A percentile compares a stretch with the other conserved stretches of the same genome.
phyloP scores from a whole-genome alignment of 2,888 invertebrate species.

The Dorcus parallelipipedus region DNA sequence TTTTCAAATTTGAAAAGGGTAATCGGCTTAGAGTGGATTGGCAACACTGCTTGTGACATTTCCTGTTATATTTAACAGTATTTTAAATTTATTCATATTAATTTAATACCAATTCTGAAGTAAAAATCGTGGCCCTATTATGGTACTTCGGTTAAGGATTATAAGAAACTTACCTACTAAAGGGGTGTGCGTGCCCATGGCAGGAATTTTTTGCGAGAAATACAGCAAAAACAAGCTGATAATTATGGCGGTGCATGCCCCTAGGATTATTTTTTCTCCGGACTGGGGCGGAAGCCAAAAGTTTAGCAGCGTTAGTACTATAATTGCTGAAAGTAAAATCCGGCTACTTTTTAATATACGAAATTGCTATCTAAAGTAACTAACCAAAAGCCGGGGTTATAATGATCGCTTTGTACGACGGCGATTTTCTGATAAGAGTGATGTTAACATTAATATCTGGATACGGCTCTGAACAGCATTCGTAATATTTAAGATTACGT shows the following conservation, averaged over 20 bases:
- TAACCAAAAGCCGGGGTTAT: slow-evolving; percentile 61
- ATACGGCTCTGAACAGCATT: slow-evolving; percentile 58
- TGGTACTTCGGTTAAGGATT: not conserved
- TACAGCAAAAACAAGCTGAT: slow-evolving; percentile 62
- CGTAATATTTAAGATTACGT: slow-evolving; percentile 48
- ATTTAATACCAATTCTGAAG: no score
- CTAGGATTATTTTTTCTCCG: slow-evolving; percentile 62
- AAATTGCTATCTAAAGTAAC: slow-evolving; percentile 12
- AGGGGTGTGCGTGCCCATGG: slow-evolving; percentile 55
- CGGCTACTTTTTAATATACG: not conserved
- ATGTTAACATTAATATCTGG: slow-evolving; percentile 53
- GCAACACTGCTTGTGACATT: no score
- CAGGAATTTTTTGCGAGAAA: slow-evolving; percentile 58
- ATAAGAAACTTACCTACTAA: slow-evolving; percentile 50
- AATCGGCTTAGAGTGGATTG: no score
- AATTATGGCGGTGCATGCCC: slow-evolving; percentile 58
- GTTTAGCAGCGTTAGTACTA: slow-evolving; percentile 57
- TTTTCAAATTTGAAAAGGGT: no score
- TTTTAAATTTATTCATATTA: no score
- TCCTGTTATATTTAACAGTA: no score
- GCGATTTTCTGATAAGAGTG: slow-evolving; percentile 54
- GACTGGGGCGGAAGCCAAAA: slow-evolving; percentile 67
- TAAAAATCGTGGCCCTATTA: no score
- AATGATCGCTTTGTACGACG: slow-evolving; percentile 59
- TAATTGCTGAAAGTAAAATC: slow-evolving; percentile 50